phyloP scores from a whole-genome alignment of 2,113 vertebrate species.

The Sinocyclocheilus maitianheensis region DNA sequence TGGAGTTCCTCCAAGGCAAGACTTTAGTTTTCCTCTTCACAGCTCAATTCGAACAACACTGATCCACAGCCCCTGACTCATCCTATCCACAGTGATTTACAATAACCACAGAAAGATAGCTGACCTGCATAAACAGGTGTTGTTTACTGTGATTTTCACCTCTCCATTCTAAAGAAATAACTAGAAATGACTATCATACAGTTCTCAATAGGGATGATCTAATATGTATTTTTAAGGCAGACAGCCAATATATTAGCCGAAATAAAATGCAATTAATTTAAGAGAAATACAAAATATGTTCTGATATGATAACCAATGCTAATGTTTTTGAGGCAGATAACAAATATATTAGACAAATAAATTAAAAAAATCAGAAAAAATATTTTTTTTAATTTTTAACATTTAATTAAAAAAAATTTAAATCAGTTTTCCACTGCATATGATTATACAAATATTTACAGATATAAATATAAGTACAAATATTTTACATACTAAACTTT shows the following conservation, averaged over 20 bases:
- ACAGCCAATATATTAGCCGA: background rate
- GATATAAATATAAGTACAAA: too few relatives aligned
- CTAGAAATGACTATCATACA: slow-evolving; percentile 5
- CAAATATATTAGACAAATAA: too few relatives aligned
- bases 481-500: too few relatives aligned
- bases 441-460: too few relatives aligned
- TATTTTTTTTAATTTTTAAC: too few relatives aligned
- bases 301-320: too few relatives aligned
- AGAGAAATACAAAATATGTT: too few relatives aligned
- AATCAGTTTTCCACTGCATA: too few relatives aligned
- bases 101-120: background rate
- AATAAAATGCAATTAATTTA: background rate
- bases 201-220: slow-evolving; percentile 20
- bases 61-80: slow-evolving; percentile 20
- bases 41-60: slow-evolving; percentile 14
- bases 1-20: slow-evolving; percentile 9
- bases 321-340: too few relatives aligned
- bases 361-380: too few relatives aligned
- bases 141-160: background rate
- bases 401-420: too few relatives aligned
- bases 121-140: background rate
- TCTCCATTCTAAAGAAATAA: background rate
- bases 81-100: background rate
- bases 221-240: background rate
- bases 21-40: slow-evolving; percentile 24